These are phyloP conservation scores for Maniola hyperantus DNA, from an alignment of 2,888 invertebrate species.

Conservation along the genomic window DNA sequence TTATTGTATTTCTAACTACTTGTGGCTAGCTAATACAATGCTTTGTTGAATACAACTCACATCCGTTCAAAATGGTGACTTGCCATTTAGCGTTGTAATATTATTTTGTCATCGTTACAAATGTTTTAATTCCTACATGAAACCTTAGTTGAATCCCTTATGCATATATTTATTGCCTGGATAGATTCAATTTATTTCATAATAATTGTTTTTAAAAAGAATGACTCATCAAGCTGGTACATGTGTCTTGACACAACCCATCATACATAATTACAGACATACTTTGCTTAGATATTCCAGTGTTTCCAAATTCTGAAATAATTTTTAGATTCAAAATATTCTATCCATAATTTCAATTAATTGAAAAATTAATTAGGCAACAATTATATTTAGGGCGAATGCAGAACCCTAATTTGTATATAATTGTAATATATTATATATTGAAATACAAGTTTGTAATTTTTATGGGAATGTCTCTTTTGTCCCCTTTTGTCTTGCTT, in stretches of 20 bases:
- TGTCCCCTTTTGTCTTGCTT: no score
- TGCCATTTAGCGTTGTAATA: conserved; percentile 62
- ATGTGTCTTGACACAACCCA: neutral
- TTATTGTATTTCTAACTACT: conserved; percentile 56
- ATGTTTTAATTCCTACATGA: conserved; percentile 6
- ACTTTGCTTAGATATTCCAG: neutral
- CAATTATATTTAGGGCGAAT: no score
- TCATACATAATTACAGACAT: neutral
- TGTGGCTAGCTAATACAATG: conserved; percentile 59
- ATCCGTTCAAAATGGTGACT: conserved; percentile 87
- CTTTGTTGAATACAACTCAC: conserved; percentile 76
- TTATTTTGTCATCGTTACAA: conserved; percentile 35
- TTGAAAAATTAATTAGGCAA: no score
- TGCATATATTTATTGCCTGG: neutral
- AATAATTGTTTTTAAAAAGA: conserved; percentile 28
- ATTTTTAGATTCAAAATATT: neutral
- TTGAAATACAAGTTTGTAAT: no score
- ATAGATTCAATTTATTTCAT: conserved; percentile 10
- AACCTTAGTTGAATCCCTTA: conserved; percentile 1
- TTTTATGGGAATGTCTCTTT: no score
- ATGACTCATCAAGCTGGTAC: conserved; percentile 42
- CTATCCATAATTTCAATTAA: no score
- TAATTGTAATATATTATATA: no score
- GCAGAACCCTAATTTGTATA: no score
- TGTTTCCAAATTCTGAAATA: neutral